Conservation (phyloP, 2,797 vertebrate species). For the Psittacula echo region DNA sequence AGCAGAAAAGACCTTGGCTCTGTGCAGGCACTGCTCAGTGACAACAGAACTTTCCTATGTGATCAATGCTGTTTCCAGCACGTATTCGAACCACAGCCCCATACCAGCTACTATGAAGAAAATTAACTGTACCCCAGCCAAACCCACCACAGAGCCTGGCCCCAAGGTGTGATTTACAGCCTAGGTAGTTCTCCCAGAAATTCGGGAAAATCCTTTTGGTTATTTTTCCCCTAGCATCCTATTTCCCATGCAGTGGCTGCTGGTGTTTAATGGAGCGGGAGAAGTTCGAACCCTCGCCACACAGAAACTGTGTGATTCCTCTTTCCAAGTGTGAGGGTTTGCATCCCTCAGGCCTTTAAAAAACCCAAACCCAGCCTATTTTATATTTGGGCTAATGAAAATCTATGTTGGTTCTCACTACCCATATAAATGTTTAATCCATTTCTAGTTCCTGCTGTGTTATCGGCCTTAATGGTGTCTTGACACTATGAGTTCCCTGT, state of each 20-base stretch:
- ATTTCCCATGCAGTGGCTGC: neutral
- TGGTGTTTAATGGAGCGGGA: neutral
- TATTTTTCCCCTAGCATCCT: neutral
- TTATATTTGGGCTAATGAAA: neutral
- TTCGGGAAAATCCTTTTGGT: fast-evolving
- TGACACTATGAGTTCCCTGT: neutral
- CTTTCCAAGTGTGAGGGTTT: neutral
- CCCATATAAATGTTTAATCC: neutral
- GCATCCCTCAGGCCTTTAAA: neutral
- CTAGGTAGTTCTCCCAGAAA: neutral
- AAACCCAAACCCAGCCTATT: neutral
- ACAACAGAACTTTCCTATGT: neutral
- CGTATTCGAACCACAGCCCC: neutral
- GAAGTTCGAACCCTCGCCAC: neutral
- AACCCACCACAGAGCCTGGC: neutral
- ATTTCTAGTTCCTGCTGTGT: neutral
- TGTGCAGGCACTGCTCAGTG: neutral
- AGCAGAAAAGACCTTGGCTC: neutral
- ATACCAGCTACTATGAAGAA: neutral
- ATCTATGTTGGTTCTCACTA: neutral
- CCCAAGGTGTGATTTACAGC: neutral
- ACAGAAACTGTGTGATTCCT: neutral
- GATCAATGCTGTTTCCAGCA: neutral
- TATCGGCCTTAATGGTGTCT: neutral
- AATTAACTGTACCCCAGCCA: neutral